Base-by-base conservation (phyloP, 2,888 invertebrate genomes). In the Lobophora halterata region DNA sequence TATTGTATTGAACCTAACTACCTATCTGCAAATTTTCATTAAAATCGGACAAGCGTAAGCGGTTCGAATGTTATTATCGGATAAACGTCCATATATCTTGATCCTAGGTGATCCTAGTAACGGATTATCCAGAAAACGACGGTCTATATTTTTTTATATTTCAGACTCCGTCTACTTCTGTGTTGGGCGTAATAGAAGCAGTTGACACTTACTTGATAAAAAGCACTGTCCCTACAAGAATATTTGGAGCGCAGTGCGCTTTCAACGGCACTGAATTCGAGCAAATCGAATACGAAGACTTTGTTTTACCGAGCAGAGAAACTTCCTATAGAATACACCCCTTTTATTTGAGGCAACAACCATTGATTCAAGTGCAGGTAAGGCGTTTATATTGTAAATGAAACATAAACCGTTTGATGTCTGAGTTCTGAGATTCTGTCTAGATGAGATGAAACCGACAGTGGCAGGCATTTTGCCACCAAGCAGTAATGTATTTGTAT, bases 201-300 rank as follows among this genome's bases (percentile, higher is more conserved):
- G 72, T 86, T 0, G 71, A 81, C 23, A 71, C 68, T 0, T 66
- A 73, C 47, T 44, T 88, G 11, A 64, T 79, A 2, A 74, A 79
- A 40, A 77, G 62, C 36, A 65, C 65, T 5, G 73, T 87, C 10
- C 83, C 88, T 0, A 81, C 70, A 26, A 65, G 77, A 41, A 61
- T 88, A 27, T 59, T 86, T 13, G 82, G 87, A 4, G 56, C 60
- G 0, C 79, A 82, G 43, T 88, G 88, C 48, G 61, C 77, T 2
- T 67, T 75, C 33, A 87, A 85, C 38, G 68, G 59, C n/a, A 75
- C 81, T 0, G 53, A 46, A 3, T 73, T 65, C 28, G 62, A 62
- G 13, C 81, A 88, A 53, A 59, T 82, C 0, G 72, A 76, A 40
- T 88, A 88, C 33, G 92, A 92, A 68, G 91, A 91, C 61, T 91